Conservation (phyloP, 2,113 vertebrate genomes). For the Dendrocopos noguchii region DNA sequence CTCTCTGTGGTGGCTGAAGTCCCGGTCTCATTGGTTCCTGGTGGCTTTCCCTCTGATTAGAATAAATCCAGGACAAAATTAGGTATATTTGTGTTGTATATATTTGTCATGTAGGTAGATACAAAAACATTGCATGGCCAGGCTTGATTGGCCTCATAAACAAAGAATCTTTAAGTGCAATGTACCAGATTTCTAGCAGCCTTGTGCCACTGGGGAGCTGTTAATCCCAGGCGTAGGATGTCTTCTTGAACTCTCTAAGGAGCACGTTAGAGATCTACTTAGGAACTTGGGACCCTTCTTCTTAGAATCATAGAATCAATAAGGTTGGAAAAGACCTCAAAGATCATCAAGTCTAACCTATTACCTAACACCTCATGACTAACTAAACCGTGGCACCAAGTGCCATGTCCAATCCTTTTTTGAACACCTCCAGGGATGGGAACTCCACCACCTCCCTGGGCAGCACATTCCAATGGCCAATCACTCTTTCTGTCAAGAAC, state of each 20-base stretch:
- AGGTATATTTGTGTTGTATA: background rate
- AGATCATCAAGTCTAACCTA: too few species aligned
- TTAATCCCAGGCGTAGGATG: background rate
- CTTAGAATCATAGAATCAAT: too few species aligned
- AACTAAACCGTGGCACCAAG: too few species aligned
- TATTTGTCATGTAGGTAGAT: background rate
- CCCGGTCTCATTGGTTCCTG: background rate
- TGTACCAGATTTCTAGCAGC: background rate
- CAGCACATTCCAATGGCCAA: too few species aligned
- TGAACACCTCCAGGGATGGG: too few species aligned
- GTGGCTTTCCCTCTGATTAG: background rate
- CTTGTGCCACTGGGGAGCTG: background rate
- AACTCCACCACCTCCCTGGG: too few species aligned
- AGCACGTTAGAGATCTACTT: background rate
- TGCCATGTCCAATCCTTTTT: too few species aligned
- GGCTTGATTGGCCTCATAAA: background rate
- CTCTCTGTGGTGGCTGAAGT: background rate
- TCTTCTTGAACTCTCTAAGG: background rate
- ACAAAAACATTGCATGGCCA: background rate
- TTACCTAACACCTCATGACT: too few species aligned
- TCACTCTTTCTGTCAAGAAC: too few species aligned
- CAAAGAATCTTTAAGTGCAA: background rate
- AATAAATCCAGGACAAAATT: background rate
- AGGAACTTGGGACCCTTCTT: background rate
- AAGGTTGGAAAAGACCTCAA: too few species aligned